A percentile compares a stretch with the other conserved stretches of the same genome.
These are phyloP conservation scores for Drosophila helvetica DNA, from an alignment of 2,888 invertebrate genomes.

Conservation along the genomic window DNA sequence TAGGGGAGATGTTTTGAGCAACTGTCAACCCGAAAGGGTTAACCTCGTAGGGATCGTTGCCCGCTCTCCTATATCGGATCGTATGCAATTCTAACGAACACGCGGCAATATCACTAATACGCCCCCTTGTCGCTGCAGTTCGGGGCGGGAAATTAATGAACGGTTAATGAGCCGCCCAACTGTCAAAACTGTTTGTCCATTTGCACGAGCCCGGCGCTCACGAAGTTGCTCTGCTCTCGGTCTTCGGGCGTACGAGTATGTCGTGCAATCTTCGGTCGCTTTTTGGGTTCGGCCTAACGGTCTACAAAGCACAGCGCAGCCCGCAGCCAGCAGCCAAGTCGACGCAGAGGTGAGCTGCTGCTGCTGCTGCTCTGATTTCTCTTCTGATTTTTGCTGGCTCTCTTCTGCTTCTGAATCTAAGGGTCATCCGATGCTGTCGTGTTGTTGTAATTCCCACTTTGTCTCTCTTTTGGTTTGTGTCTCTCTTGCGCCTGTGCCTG, in stretches of 20 bases:
- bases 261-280: background rate
- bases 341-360: background rate
- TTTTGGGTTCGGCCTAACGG: background rate
- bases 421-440: too few species aligned
- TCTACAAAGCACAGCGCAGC: background rate
- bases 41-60: background rate
- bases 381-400: background rate
- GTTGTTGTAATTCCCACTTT: too few species aligned
- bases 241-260: conserved; percentile 1
- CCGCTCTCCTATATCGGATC: background rate
- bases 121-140: conserved; percentile 27
- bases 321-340: background rate
- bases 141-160: conserved; percentile 34
- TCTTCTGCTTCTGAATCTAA: conserved; percentile 3
- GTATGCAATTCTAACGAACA: background rate
- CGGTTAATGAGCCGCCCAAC: conserved; percentile 56
- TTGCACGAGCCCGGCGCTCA: conserved; percentile 11
- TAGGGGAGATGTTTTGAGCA: background rate
- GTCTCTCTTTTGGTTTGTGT: background rate
- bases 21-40: background rate
- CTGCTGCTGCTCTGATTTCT: background rate
- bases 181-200: conserved; percentile 52
- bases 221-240: conserved; percentile 13
- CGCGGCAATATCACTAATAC: conserved; percentile 33
- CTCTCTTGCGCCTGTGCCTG: conserved; percentile 1